phyloP scores from a whole-genome alignment of 1,140 invertebrate genomes.

The Rhynchophorus ferrugineus region DNA sequence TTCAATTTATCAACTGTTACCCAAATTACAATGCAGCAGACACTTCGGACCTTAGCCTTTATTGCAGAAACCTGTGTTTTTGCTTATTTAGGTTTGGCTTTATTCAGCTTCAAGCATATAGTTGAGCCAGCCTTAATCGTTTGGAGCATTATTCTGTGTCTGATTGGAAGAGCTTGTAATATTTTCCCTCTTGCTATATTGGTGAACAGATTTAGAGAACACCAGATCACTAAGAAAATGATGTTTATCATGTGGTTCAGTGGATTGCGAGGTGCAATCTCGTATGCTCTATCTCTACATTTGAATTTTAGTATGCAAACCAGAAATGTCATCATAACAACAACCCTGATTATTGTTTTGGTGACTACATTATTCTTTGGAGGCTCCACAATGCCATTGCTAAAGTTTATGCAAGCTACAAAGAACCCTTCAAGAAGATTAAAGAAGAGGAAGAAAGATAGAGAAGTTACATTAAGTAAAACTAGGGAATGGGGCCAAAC shows the following conservation, averaged over 20 bases:
- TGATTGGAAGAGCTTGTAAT: slow-evolving; percentile 90
- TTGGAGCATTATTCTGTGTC: slow-evolving; percentile 88
- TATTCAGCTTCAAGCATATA: slow-evolving; percentile 91
- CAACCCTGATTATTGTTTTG: slow-evolving; percentile 92
- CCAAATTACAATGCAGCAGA: slow-evolving; percentile 99
- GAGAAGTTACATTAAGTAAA: slow-evolving; percentile 89
- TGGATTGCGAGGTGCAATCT: slow-evolving; percentile 92
- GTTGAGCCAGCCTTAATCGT: slow-evolving; percentile 78
- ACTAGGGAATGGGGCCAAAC: slow-evolving; percentile 96
- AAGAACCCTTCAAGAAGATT: slow-evolving; percentile 44
- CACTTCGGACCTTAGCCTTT: slow-evolving; percentile 94
- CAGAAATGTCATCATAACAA: slow-evolving; percentile 92
- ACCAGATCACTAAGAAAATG: slow-evolving; percentile 97
- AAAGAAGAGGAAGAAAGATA: slow-evolving; percentile 59
- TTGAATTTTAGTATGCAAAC: slow-evolving; percentile 91
- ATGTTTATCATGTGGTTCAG: slow-evolving; percentile 99
- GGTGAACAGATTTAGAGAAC: slow-evolving; percentile 93
- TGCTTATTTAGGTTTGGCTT: slow-evolving; percentile 95
- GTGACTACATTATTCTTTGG: slow-evolving; percentile 92
- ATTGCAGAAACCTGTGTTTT: slow-evolving; percentile 99
- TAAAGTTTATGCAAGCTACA: slow-evolving; percentile 70
- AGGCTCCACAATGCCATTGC: slow-evolving; percentile 92
- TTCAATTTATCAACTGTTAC: slow-evolving; percentile 97
- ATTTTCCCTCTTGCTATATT: slow-evolving; percentile 92
- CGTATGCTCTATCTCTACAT: slow-evolving; percentile 94